Percentiles rank a stretch among this genome's conserved stretches.
These are phyloP conservation scores for Calameuta filiformis DNA, from an alignment of 2,888 invertebrate genomes.

Conservation along the genomic window DNA sequence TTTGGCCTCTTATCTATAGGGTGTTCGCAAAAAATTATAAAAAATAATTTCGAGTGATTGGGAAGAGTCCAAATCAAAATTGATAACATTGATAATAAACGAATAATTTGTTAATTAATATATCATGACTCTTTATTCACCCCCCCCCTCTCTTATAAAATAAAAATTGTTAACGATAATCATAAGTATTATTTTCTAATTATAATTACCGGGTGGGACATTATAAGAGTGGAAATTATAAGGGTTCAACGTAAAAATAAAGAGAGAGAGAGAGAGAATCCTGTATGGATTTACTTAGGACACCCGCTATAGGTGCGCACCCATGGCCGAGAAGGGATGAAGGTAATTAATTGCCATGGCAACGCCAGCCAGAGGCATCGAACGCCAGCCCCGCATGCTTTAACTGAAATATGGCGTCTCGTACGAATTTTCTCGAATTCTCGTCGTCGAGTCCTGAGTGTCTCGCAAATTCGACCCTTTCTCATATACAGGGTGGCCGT, in stretches of 20 bases:
- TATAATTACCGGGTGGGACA: not conserved
- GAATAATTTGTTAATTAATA: too few species aligned
- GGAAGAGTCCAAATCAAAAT: too few species aligned
- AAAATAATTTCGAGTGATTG: too few species aligned
- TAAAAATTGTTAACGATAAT: too few species aligned
- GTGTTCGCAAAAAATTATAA: too few species aligned
- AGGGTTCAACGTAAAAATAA: constrained; percentile 3
- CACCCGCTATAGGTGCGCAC: constrained; percentile 59
- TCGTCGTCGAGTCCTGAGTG: not conserved
- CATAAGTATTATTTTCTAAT: not conserved
- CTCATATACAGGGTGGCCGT: too few species aligned
- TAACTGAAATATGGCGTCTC: constrained; percentile 66
- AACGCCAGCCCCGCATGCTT: constrained; percentile 60
- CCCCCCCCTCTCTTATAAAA: not conserved
- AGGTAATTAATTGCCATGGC: constrained; percentile 67
- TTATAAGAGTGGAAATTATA: not conserved
- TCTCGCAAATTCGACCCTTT: too few species aligned
- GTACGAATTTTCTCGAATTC: constrained; percentile 53
- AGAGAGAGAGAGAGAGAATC: constrained; percentile 9
- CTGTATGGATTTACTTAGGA: constrained; percentile 32
- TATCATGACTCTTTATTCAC: too few species aligned
- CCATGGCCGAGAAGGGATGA: constrained; percentile 58
- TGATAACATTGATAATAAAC: too few species aligned
- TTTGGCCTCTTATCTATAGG: constrained; percentile 1
- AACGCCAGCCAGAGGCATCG: constrained; percentile 59